Conservation (phyloP, 2,113 vertebrate species). For the Columbina picui region DNA sequence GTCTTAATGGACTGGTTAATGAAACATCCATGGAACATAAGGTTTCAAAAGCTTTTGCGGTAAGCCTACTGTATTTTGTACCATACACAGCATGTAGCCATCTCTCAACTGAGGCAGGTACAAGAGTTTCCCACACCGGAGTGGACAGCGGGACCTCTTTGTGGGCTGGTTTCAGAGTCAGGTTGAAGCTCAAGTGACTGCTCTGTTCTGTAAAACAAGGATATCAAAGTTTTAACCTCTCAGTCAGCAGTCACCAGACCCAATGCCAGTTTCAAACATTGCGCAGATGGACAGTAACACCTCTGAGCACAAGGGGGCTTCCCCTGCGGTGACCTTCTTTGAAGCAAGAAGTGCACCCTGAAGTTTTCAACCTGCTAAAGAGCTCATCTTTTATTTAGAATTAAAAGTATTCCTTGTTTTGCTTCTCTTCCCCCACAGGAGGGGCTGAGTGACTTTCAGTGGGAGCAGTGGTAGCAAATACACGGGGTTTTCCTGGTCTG, state of each 20-base stretch:
- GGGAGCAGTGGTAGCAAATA: background rate
- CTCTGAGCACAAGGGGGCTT: background rate
- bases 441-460: background rate
- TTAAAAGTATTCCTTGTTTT: background rate
- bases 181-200: background rate
- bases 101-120: background rate
- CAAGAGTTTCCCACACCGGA: background rate
- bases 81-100: too few relatives aligned
- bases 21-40: background rate
- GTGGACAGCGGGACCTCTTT: accelerated
- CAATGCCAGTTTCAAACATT: accelerated
- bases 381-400: background rate
- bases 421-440: background rate
- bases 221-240: background rate
- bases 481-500: accelerated
- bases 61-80: background rate
- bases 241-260: background rate
- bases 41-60: background rate
- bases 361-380: background rate
- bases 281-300: background rate
- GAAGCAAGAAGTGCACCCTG: background rate
- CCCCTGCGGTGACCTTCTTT: background rate
- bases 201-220: background rate
- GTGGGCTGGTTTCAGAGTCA: background rate
- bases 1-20: background rate